These are phyloP conservation scores for Sciurus vulgaris DNA, from an alignment of 2,797 vertebrate genomes.

Conservation along the genomic window DNA sequence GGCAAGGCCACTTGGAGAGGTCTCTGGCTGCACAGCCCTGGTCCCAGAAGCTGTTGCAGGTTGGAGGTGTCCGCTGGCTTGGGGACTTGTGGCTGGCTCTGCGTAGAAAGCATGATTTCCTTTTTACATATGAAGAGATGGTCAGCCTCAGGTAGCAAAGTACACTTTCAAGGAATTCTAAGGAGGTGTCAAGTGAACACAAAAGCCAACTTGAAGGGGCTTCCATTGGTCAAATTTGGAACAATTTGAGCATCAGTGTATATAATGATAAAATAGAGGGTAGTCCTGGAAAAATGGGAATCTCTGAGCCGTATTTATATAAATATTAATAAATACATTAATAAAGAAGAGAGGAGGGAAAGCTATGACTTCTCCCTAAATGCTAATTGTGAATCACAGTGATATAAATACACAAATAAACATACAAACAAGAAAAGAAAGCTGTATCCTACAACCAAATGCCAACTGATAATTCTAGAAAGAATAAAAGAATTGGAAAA, in stretches of 20 bases:
- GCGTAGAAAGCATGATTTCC: background rate
- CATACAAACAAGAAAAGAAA: background rate
- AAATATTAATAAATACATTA: background rate
- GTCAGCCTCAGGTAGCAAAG: background rate
- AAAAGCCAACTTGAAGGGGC: background rate
- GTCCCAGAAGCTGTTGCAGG: too few relatives aligned
- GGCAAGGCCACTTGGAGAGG: too few relatives aligned
- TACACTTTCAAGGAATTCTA: background rate
- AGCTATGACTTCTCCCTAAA: background rate
- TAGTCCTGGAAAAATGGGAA: background rate
- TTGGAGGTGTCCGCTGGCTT: too few relatives aligned
- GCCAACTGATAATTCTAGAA: background rate
- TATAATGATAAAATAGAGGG: background rate
- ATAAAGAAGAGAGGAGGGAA: background rate
- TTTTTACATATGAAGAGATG: background rate
- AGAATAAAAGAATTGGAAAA: slow-evolving; percentile 11
- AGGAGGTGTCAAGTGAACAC: background rate
- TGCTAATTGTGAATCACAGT: background rate
- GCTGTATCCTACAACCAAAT: background rate
- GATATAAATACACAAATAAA: background rate
- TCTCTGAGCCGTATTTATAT: background rate
- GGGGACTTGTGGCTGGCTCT: too few relatives aligned
- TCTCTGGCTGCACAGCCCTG: too few relatives aligned
- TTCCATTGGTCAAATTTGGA: background rate
- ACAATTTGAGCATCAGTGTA: background rate